These are phyloP conservation scores for Maconellicoccus hirsutus DNA, from an alignment of 1,140 invertebrate genomes.

Conservation along the genomic window DNA sequence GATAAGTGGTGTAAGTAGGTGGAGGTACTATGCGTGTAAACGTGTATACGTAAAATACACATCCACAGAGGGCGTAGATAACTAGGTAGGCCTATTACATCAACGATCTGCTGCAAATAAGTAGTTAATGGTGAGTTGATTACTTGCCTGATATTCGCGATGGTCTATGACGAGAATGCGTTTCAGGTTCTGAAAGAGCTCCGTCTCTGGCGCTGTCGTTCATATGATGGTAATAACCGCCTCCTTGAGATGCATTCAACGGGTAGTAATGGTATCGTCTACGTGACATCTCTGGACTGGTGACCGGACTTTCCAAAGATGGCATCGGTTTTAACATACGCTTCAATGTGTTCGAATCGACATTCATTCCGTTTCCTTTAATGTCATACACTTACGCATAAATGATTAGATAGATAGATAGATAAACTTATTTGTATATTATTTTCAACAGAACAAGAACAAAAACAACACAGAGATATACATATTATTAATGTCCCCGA, in stretches of 20 bases:
- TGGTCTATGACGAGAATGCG: conserved; percentile 37
- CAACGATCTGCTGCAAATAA: no score
- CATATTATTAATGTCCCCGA: no score
- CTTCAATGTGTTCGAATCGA: conserved; percentile 79
- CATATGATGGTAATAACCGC: conserved; percentile 36
- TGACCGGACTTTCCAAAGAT: conserved; percentile 70
- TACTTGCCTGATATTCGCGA: not conserved
- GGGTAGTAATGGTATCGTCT: conserved; percentile 37
- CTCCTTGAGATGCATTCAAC: not conserved
- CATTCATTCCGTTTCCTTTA: conserved; percentile 35
- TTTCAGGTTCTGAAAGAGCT: conserved; percentile 41
- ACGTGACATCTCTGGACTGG: conserved; percentile 74
- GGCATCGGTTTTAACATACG: conserved; percentile 87
- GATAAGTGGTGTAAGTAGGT: no score
- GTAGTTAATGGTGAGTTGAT: no score
- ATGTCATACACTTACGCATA: no score
- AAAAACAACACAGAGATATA: no score
- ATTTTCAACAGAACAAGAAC: not conserved
- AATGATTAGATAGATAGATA: not conserved
- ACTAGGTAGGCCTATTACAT: no score
- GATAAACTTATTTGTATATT: not conserved
- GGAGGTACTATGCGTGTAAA: no score
- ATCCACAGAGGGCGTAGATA: no score
- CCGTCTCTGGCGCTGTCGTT: conserved; percentile 41
- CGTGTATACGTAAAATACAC: no score